Evolutionary conservation across 2,888 invertebrate genomes (phyloP).

Genomic region (Leptura quadrifasciata): DNA sequence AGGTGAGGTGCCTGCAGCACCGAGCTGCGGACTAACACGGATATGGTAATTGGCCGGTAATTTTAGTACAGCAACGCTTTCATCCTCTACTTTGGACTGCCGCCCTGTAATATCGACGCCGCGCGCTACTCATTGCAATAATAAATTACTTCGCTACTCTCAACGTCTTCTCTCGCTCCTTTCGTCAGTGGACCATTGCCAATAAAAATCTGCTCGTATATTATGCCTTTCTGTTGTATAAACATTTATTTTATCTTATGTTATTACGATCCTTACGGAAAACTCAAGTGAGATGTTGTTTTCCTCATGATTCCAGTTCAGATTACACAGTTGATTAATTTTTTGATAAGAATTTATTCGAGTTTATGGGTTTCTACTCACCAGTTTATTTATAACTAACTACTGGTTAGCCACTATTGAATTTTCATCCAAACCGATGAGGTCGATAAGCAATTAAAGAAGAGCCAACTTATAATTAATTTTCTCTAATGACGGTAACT

Average conservation of each 20-base stretch:
- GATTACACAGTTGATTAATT: too few relatives aligned
- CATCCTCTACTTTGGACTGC: constrained; percentile 59
- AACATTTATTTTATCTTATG: background rate
- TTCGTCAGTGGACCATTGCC: constrained; percentile 10
- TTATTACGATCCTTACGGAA: background rate
- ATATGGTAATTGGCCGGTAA: constrained; percentile 70
- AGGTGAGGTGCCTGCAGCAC: constrained; percentile 57
- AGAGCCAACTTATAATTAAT: too few relatives aligned
- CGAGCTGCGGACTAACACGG: constrained; percentile 55
- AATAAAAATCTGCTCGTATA: background rate
- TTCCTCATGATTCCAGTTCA: background rate
- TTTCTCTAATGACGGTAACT: too few relatives aligned
- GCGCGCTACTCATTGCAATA: constrained; percentile 49
- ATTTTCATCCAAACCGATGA: too few relatives aligned
- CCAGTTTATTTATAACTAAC: too few relatives aligned
- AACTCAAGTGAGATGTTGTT: background rate
- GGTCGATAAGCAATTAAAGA: too few relatives aligned
- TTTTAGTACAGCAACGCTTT: constrained; percentile 62
- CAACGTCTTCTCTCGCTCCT: constrained; percentile 23
- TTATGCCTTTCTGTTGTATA: background rate
- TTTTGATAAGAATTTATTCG: too few relatives aligned
- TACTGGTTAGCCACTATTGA: too few relatives aligned
- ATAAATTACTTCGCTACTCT: constrained; percentile 42
- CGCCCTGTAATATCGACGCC: constrained; percentile 70
- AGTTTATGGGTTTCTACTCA: too few relatives aligned